Evolutionary conservation across 2,888 invertebrate genomes (phyloP).

Genomic region (Phaonia tiefii): DNA sequence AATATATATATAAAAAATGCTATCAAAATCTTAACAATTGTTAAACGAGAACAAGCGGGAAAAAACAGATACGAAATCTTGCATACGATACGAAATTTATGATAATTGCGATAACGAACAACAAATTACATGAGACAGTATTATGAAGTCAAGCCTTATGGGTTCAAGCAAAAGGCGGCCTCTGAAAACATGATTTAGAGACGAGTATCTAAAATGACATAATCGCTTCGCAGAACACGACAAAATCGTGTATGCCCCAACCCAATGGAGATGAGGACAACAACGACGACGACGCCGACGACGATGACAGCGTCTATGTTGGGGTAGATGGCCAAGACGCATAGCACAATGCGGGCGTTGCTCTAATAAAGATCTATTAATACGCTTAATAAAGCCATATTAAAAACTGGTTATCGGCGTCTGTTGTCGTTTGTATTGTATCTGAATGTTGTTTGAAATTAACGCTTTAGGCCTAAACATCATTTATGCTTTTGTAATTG

Average conservation of each 20-base stretch:
- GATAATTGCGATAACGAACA: constrained; percentile 35
- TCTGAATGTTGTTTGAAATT: constrained; percentile 23
- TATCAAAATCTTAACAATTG: background rate
- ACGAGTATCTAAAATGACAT: constrained; percentile 40
- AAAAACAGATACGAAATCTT: constrained; percentile 16
- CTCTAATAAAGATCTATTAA: constrained; percentile 6
- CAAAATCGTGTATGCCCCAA: constrained; percentile 8
- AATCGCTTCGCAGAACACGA: constrained; percentile 13
- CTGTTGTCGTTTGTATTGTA: background rate
- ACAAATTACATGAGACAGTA: constrained; percentile 26
- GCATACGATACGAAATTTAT: constrained; percentile 15
- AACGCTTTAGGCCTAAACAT: constrained; percentile 36
- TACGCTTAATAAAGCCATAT: constrained; percentile 40
- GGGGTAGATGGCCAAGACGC: background rate
- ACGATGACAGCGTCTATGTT: too few relatives aligned
- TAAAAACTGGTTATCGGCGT: constrained; percentile 30
- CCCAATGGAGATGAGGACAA: background rate
- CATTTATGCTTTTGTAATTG: constrained; percentile 34
- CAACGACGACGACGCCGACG: background rate
- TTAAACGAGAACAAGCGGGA: constrained; percentile 20
- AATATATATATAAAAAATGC: background rate
- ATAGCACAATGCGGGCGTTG: constrained; percentile 29
- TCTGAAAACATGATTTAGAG: constrained; percentile 28
- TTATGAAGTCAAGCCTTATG: constrained; percentile 2
- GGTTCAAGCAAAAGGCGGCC: background rate